Evolutionary conservation across 2,888 invertebrate genomes (phyloP), one percentile per base, ranked within the genome.

Genomic region (Rotaria magnacalcarata): DNA sequence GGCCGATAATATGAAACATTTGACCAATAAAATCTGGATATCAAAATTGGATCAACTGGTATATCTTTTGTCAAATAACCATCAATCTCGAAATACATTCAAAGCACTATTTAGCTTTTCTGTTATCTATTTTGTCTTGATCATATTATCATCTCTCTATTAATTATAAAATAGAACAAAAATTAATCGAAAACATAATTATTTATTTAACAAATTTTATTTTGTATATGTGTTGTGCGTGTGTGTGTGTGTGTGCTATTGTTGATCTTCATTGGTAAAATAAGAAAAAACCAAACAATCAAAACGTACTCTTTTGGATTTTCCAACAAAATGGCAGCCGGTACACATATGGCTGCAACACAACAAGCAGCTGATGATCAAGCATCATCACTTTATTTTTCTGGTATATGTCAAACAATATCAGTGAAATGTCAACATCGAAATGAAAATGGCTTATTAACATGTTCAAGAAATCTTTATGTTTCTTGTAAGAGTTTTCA

Each of bases 381-480:
- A 47, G 47, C 80, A 43, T 67, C 67, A 5, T 80, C 80, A n/a
- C 47, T 80, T 16, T 80, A 80, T 47, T 80, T 80, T 47, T 80
- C 80, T 80, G 80, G 80, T 80, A 80, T 80, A 24, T 80, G 80
- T 80, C 80, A 80, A 80, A 80, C 80, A 47, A 80, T 80, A 47
- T 80, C 80, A 47, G 80, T 80, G 3, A 80, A 80, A 80, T 80
- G 80, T 80, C 80, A 80, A 16, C 80, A 80, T n/a, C 21, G 80
- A 80, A 80, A 80, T 47, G 80, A 80, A 80, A 43, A 80, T 47
- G 80, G 80, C n/a, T 24, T 43, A 47, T n/a, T 80, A 43, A 47
- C 80, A n/a, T 80, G 80, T 80, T 80, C 80, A 80, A 80, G 47
- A 47, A 80, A 80, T 80, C 80, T 80, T 80, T 80, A 80, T 47